phyloP scores from a whole-genome alignment of 1,140 invertebrate species.

The Drosophila tristis region DNA sequence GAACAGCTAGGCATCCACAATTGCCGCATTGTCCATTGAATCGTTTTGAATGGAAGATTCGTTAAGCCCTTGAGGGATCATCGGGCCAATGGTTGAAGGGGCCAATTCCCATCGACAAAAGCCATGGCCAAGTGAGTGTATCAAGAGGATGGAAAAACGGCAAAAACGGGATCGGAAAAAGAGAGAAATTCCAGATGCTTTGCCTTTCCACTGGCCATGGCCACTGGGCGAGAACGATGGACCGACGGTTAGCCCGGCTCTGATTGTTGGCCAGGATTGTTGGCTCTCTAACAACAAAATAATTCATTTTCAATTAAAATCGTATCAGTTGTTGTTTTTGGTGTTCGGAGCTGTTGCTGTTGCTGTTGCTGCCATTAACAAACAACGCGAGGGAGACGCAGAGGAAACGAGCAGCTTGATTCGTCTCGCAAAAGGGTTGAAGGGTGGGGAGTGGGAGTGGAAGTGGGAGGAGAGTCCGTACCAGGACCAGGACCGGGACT shows the following conservation, averaged over 20 bases:
- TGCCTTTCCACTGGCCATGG: conserved; percentile 24
- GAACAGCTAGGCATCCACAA: not conserved
- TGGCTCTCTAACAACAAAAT: conserved; percentile 72
- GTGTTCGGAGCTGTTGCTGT: not conserved
- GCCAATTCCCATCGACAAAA: conserved; percentile 15
- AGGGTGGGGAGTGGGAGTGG: too few species aligned
- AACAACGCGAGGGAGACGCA: conserved; percentile 9
- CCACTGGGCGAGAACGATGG: conserved; percentile 29
- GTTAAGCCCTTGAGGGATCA: conserved; percentile 26
- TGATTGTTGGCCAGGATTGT: conserved; percentile 30
- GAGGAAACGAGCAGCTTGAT: conserved; percentile 37
- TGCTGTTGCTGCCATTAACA: conserved; percentile 50
- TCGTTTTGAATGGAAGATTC: conserved; percentile 19
- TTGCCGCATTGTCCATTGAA: not conserved
- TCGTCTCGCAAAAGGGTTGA: not conserved
- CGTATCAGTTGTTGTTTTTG: conserved; percentile 62
- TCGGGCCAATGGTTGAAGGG: conserved; percentile 3
- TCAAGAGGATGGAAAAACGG: conserved; percentile 3
- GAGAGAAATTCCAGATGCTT: conserved; percentile 11
- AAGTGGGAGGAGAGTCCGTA: too few species aligned
- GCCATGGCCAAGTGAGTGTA: not conserved
- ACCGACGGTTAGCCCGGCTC: not conserved
- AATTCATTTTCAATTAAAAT: conserved; percentile 84
- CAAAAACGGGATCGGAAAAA: conserved; percentile 11
- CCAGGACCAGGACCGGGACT: not conserved